Evolutionary conservation across 2,113 vertebrate species (phyloP).

Genomic region (Sebastes fasciatus): DNA sequence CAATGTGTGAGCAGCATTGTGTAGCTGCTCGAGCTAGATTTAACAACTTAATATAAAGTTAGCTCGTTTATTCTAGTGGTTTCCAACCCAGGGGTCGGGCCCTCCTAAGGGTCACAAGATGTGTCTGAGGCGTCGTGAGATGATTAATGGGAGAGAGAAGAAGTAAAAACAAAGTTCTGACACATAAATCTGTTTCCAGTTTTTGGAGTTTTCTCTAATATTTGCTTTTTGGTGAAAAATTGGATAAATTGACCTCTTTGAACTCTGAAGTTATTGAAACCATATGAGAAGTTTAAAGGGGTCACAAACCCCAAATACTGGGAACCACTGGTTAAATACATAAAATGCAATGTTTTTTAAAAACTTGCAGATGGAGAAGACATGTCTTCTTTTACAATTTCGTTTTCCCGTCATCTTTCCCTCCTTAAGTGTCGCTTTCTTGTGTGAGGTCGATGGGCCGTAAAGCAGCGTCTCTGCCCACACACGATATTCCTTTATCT

Average conservation of each 20-base stretch:
- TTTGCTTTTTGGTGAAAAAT: conserved; percentile 2
- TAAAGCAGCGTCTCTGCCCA: conserved; percentile 25
- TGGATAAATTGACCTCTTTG: not conserved
- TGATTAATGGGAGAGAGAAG: conserved; percentile 13
- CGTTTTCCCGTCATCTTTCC: not conserved
- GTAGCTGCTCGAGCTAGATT: not conserved
- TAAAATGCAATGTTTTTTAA: not conserved
- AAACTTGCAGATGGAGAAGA: not conserved
- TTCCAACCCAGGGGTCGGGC: not conserved
- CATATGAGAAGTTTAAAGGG: not conserved
- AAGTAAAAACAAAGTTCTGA: not conserved
- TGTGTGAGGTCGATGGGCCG: conserved; percentile 9
- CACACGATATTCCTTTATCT: conserved; percentile 23
- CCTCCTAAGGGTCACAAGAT: not conserved
- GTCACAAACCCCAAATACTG: not conserved
- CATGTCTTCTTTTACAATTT: not conserved
- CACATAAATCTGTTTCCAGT: conserved; percentile 2
- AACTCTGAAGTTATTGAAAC: not conserved
- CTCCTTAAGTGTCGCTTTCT: conserved; percentile 10
- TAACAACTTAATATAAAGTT: not conserved
- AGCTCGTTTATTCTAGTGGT: not conserved
- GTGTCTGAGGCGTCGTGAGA: not conserved
- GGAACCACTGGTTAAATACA: not conserved
- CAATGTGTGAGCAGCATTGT: not conserved
- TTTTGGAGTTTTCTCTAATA: not conserved